These are phyloP conservation scores for Hyles vespertilio DNA, from an alignment of 1,140 invertebrate species.

Conservation along the genomic window DNA sequence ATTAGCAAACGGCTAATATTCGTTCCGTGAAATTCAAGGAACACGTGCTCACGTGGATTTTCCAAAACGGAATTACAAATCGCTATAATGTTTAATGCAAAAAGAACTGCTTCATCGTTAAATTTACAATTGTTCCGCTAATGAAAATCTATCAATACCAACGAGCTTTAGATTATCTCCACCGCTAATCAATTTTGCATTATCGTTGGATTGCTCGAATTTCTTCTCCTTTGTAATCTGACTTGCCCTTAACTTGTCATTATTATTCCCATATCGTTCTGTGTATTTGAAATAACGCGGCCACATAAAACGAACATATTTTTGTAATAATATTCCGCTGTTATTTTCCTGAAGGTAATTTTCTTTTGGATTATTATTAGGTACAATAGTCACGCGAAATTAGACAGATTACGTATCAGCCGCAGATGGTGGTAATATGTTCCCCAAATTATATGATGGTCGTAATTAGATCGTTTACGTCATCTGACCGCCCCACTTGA, in stretches of 20 bases:
- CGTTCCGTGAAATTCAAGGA: too few relatives aligned
- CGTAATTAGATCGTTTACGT: neutral
- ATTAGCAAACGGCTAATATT: too few relatives aligned
- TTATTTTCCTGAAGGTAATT: neutral
- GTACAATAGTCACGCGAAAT: slow-evolving; percentile 10
- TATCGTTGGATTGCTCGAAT: too few relatives aligned
- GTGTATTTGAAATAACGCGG: slow-evolving; percentile 13
- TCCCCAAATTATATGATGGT: neutral
- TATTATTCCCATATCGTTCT: slow-evolving; percentile 6
- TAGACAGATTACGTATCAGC: slow-evolving; percentile 12
- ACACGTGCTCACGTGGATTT: too few relatives aligned
- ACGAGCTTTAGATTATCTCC: too few relatives aligned
- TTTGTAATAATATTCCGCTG: slow-evolving; percentile 12
- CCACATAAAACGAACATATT: slow-evolving; percentile 10
- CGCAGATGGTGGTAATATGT: neutral
- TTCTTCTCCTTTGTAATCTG: neutral
- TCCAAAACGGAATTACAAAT: too few relatives aligned
- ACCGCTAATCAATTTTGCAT: neutral
- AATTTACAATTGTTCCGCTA: too few relatives aligned
- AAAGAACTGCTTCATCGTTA: too few relatives aligned
- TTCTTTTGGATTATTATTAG: slow-evolving; percentile 1
- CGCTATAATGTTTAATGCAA: too few relatives aligned
- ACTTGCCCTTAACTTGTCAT: slow-evolving; percentile 1
- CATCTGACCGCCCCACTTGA: neutral
- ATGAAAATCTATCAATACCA: too few relatives aligned